Percentiles rank a stretch among this genome's conserved stretches.
Conservation (phyloP, 92 coral and sea anemone species). For the Epizoanthus fatuus region DNA sequence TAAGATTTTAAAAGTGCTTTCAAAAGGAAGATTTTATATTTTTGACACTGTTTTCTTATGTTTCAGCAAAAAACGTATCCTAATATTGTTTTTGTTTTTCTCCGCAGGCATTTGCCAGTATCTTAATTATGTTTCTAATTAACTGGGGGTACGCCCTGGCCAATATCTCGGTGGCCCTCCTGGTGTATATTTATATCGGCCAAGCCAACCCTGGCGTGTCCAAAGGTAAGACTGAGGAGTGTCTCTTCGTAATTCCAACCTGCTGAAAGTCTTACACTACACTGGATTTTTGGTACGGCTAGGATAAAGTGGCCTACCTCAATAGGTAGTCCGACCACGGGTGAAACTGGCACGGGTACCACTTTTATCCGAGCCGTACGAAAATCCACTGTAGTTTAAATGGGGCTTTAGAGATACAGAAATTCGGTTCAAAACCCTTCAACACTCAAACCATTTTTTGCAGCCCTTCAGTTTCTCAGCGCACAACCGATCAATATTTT, state of each 20-base stretch:
- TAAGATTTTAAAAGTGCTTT: neutral
- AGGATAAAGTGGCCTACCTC: no score
- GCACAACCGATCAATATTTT: no score
- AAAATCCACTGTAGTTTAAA: no score
- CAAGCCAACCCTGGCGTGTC: slow-evolving; percentile 98
- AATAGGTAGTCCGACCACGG: no score
- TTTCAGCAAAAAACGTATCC: neutral
- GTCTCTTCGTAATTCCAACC: neutral
- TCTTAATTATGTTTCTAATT: slow-evolving; percentile 96
- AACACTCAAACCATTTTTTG: no score
- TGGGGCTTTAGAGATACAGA: no score
- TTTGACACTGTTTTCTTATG: neutral
- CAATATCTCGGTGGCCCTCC: slow-evolving; percentile 92
- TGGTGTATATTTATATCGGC: slow-evolving; percentile 97
- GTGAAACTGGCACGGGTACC: no score
- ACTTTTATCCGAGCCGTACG: no score
- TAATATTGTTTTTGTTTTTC: slow-evolving; percentile 14
- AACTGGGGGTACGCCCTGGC: slow-evolving; percentile 99
- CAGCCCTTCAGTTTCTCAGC: neutral
- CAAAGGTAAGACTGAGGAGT: slow-evolving; percentile 71
- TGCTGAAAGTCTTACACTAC: no score
- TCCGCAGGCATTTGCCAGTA: slow-evolving; percentile 90
- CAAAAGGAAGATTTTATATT: neutral
- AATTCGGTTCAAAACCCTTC: no score
- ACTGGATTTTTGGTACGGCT: no score